These are phyloP conservation scores for Corvus moneduloides DNA, from an alignment of 2,113 vertebrate genomes.

Conservation along the genomic window DNA sequence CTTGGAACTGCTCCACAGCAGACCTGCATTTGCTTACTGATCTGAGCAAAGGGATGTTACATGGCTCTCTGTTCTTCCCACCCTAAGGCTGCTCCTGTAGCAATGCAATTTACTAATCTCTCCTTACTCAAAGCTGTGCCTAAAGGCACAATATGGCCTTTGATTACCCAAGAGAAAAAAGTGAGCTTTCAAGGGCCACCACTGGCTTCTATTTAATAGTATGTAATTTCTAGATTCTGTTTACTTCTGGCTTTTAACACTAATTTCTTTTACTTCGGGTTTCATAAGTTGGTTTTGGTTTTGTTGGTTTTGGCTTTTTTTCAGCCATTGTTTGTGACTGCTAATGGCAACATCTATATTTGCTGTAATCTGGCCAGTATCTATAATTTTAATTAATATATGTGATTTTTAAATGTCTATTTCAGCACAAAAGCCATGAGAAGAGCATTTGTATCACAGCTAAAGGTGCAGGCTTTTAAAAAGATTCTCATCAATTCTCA, in stretches of 20 bases:
- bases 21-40: background rate
- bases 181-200: background rate
- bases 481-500: background rate
- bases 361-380: background rate
- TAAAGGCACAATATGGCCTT: constrained; percentile 19
- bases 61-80: background rate
- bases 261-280: background rate
- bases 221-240: background rate
- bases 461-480: background rate
- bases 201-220: background rate
- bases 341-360: background rate
- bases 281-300: background rate
- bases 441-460: background rate
- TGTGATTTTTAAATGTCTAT: background rate
- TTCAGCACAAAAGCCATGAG: background rate
- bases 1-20: background rate
- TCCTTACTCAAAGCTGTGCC: constrained; percentile 32
- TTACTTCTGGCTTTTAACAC: background rate
- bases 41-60: background rate
- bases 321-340: background rate
- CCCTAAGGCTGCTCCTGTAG: constrained; percentile 2
- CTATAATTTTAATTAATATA: background rate
- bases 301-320: background rate
- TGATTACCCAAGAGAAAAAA: constrained; percentile 19
- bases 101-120: background rate